phyloP scores from a whole-genome alignment of 2,888 invertebrate genomes.

The Pheosia tremula region DNA sequence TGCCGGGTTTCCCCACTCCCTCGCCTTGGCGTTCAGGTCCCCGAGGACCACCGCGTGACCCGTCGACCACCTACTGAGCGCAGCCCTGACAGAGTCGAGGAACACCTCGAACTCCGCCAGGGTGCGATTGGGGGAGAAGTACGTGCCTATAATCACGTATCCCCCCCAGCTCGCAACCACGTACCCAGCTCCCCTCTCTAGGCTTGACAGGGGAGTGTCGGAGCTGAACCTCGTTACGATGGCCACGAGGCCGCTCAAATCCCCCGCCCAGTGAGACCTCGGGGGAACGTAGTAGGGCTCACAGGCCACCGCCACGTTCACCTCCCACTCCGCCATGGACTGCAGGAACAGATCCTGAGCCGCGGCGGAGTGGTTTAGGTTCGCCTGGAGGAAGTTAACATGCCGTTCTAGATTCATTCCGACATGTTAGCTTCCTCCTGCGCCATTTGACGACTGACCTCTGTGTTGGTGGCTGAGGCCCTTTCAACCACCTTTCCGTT shows the following conservation, averaged over 20 bases:
- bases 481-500: neutral
- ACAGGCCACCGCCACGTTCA: slow-evolving; percentile 8
- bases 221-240: slow-evolving; percentile 6
- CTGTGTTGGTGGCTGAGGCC: neutral
- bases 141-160: slow-evolving; percentile 17
- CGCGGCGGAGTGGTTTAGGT: too few species aligned
- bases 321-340: slow-evolving; percentile 14
- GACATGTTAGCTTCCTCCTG: neutral
- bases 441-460: neutral
- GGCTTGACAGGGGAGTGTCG: slow-evolving; percentile 6
- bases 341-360: slow-evolving; percentile 13
- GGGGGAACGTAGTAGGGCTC: slow-evolving; percentile 9
- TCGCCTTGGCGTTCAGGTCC: slow-evolving; percentile 28
- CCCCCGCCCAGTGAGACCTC: slow-evolving; percentile 3
- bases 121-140: slow-evolving; percentile 30
- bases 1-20: slow-evolving; percentile 24
- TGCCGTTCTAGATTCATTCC: neutral
- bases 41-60: slow-evolving; percentile 11
- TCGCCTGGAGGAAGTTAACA: slow-evolving; percentile 1
- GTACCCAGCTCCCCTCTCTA: slow-evolving; percentile 17
- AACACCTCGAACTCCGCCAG: slow-evolving; percentile 28
- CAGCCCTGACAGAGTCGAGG: slow-evolving; percentile 9
- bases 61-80: slow-evolving; percentile 4
- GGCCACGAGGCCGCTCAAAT: slow-evolving; percentile 1
- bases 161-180: slow-evolving; percentile 12